Conservation (phyloP, 2,113 vertebrate genomes). For the Poeciliopsis prolifica region DNA sequence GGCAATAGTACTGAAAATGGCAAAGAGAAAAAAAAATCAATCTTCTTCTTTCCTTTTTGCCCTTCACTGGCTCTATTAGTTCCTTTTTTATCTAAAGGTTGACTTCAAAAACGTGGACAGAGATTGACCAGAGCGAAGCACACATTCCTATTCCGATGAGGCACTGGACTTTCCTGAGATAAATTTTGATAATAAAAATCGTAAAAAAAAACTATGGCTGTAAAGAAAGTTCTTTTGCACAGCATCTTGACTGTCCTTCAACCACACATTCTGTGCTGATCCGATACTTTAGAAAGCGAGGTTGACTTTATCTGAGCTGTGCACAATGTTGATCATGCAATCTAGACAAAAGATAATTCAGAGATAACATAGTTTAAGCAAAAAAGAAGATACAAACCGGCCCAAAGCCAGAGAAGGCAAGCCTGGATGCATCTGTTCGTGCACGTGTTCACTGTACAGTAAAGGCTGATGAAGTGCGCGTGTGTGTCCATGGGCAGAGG, state of each 20-base stretch:
- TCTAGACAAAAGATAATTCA: slow-evolving; percentile 60
- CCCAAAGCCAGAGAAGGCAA: slow-evolving; percentile 9
- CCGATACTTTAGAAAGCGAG: slow-evolving; percentile 24
- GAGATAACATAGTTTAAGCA: slow-evolving; percentile 49
- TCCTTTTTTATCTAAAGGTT: slow-evolving; percentile 68
- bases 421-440: slow-evolving; percentile 8
- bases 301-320: slow-evolving; percentile 58
- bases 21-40: slow-evolving; percentile 34
- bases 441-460: slow-evolving; percentile 51
- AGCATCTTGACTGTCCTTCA: slow-evolving; percentile 56
- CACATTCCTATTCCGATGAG: slow-evolving; percentile 36
- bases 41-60: slow-evolving; percentile 68
- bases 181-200: slow-evolving; percentile 51
- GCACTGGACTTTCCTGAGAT: slow-evolving; percentile 31
- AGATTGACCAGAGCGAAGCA: slow-evolving; percentile 23
- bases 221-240: slow-evolving; percentile 47
- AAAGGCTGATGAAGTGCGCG: slow-evolving; percentile 51
- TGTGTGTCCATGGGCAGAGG: slow-evolving; percentile 61
- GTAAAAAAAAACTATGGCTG: slow-evolving; percentile 21
- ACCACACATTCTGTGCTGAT: slow-evolving; percentile 38
- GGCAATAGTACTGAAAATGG: slow-evolving; percentile 68
- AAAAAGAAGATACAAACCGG: slow-evolving; percentile 29
- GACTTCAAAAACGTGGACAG: slow-evolving; percentile 55
- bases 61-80: slow-evolving; percentile 71
- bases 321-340: slow-evolving; percentile 61